Evolutionary conservation across 2,888 invertebrate species (phyloP), one percentile per base, ranked within the genome.

Genomic region (Leistus spinibarbis): DNA sequence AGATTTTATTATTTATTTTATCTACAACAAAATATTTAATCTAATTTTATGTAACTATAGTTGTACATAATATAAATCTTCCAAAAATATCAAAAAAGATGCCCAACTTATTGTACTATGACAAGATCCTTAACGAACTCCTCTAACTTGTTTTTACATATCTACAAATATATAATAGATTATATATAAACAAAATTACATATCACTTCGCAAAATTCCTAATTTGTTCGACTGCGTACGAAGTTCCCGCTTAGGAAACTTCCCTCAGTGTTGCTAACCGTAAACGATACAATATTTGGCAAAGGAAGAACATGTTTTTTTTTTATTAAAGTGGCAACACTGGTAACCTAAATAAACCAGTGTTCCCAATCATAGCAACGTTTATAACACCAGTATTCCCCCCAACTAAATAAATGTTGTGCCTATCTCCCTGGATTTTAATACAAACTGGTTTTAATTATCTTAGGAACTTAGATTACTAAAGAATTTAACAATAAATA

Each of bases 61-160:
- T 67, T 73, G 73, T 67, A 73, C 67, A 67, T 73, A 73, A 73
- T 67, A 73, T 73, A 73, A 64, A 73, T 57, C 73, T 73, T 73
- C 67, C 62, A 73, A 73, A 67, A 67, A 67, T 73, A 73, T 73
- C 54, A 22, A 65, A 67, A 72, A 40, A 40, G 40, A 40, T 40
- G 40, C 40, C 40, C 10, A 40, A 40, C 40, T 40, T 40, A 40
- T 40, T 40, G 40, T 10, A 40, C 40, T 40, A 40, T 40, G 9
- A n/a, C n/a, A n/a, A 40, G 40, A 40, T 40, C 40, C 40, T 40
- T 40, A 40, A 40, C 40, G 40, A 40, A 40, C 10, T 40, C 40
- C 4, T 40, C 40, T 40, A 40, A 40, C 40, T 40, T 40, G 40
- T 40, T 40, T 10, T 40, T 40, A 1, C 1, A 40, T 1, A 40